These are phyloP conservation scores for Agonopterix alstromeriana DNA, from an alignment of 2,888 invertebrate species.

Conservation along the genomic window DNA sequence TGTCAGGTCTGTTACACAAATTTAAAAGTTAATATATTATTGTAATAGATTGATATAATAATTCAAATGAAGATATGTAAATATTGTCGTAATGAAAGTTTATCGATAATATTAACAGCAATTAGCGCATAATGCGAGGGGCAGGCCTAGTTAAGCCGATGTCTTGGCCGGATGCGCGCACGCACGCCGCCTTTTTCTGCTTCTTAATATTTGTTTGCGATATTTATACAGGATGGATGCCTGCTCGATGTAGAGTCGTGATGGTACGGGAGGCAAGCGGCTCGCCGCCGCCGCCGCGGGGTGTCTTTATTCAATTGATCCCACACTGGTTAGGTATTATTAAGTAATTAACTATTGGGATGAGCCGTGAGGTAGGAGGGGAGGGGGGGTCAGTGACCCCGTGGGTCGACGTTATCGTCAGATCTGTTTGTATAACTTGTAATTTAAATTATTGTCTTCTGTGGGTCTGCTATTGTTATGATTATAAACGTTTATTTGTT, in stretches of 20 bases:
- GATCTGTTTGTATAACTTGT: no score
- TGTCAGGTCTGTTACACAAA: no score
- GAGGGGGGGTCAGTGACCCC: no score
- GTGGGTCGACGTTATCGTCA: neutral
- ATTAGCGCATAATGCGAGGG: neutral
- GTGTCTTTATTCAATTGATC: slow-evolving; percentile 17
- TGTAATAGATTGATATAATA: no score
- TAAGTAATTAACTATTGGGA: slow-evolving; percentile 23
- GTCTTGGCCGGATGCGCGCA: slow-evolving; percentile 23
- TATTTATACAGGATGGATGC: slow-evolving; percentile 7
- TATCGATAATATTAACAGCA: neutral
- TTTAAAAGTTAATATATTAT: no score
- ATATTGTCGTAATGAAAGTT: neutral
- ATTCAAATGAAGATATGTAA: neutral
- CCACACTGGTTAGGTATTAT: slow-evolving; percentile 22
- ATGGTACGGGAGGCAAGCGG: neutral
- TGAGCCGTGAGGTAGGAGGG: neutral
- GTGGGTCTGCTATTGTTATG: no score
- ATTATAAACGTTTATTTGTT: no score
- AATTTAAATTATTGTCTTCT: no score
- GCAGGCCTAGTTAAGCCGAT: slow-evolving; percentile 6
- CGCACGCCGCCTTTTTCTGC: slow-evolving; percentile 16
- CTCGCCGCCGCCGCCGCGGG: slow-evolving; percentile 2
- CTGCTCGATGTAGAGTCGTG: neutral
- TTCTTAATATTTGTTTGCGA: slow-evolving; percentile 16